Conservation (phyloP, 2,113 vertebrate genomes). For the Chaenocephalus aceratus region DNA sequence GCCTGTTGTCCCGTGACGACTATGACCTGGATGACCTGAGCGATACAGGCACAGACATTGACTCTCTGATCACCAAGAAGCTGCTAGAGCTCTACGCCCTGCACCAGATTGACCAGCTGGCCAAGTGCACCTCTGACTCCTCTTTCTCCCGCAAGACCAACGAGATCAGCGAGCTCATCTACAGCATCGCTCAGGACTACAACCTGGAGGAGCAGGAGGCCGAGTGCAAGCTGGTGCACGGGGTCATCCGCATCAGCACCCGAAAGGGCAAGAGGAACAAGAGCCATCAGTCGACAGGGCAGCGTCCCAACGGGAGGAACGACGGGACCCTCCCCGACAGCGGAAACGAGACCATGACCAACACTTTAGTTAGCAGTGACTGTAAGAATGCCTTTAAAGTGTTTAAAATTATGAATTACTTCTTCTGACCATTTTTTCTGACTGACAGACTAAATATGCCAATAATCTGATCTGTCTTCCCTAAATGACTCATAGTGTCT, state of each 20-base stretch:
- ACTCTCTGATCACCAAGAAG: constrained; percentile 96
- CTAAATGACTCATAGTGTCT: constrained; percentile 61
- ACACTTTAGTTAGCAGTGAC: constrained; percentile 90
- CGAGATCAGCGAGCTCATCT: constrained; percentile 98
- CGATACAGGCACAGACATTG: constrained; percentile 92
- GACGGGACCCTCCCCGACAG: constrained; percentile 89
- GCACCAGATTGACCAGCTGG: constrained; percentile 98
- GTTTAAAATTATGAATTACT: background rate
- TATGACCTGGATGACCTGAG: constrained; percentile 91
- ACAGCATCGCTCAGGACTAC: constrained; percentile 97
- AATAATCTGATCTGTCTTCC: constrained; percentile 40
- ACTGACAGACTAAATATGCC: constrained; percentile 32
- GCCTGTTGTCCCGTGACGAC: constrained; percentile 87
- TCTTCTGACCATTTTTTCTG: background rate
- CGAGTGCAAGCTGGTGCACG: constrained; percentile 94
- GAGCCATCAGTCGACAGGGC: constrained; percentile 67
- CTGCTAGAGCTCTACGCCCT: constrained; percentile 96
- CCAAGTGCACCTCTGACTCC: constrained; percentile 96
- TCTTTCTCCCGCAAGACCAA: constrained; percentile 98
- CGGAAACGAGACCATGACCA: constrained; percentile 94
- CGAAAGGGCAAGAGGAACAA: constrained; percentile 86
- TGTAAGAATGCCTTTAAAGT: constrained; percentile 75
- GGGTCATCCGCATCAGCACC: constrained; percentile 98
- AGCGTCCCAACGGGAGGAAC: constrained; percentile 75
- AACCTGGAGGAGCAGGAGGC: constrained; percentile 97